Evolutionary conservation across 2,113 vertebrate genomes (phyloP).

Genomic region (Bufo bufo): DNA sequence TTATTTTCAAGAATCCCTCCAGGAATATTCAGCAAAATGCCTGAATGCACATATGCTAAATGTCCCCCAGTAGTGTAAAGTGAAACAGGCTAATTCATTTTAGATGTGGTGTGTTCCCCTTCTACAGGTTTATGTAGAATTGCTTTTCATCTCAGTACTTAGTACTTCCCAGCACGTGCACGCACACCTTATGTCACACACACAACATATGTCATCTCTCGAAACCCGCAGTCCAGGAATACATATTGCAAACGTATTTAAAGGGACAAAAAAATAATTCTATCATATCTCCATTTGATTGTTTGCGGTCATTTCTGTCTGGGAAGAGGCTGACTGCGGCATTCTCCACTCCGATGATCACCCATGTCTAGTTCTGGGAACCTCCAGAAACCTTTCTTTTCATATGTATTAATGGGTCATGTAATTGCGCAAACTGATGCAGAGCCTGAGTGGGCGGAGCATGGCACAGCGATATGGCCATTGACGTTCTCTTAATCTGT

Average conservation of each 20-base stretch:
- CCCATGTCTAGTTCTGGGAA: too few relatives aligned
- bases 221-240: not conserved
- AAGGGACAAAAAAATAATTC: not conserved
- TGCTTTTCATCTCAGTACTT: slow-evolving; percentile 11
- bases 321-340: too few relatives aligned
- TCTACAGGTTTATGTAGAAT: slow-evolving; percentile 22
- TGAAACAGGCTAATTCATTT: slow-evolving; percentile 15
- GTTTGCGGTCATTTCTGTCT: not conserved
- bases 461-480: too few relatives aligned
- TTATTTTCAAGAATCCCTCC: slow-evolving; percentile 10
- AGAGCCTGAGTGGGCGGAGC: too few relatives aligned
- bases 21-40: not conserved
- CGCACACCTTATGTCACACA: slow-evolving; percentile 29
- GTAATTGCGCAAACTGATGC: too few relatives aligned
- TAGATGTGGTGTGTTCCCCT: not conserved
- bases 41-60: slow-evolving; percentile 11
- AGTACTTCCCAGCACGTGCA: slow-evolving; percentile 7
- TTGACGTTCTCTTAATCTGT: too few relatives aligned
- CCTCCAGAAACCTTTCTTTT: too few relatives aligned
- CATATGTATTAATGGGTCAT: too few relatives aligned
- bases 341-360: too few relatives aligned
- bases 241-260: not conserved
- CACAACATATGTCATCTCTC: not conserved
- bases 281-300: not conserved
- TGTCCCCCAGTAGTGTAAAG: not conserved